These are phyloP conservation scores for Tetrapedia diversipes DNA, from an alignment of 2,888 invertebrate species.

Conservation along the genomic window DNA sequence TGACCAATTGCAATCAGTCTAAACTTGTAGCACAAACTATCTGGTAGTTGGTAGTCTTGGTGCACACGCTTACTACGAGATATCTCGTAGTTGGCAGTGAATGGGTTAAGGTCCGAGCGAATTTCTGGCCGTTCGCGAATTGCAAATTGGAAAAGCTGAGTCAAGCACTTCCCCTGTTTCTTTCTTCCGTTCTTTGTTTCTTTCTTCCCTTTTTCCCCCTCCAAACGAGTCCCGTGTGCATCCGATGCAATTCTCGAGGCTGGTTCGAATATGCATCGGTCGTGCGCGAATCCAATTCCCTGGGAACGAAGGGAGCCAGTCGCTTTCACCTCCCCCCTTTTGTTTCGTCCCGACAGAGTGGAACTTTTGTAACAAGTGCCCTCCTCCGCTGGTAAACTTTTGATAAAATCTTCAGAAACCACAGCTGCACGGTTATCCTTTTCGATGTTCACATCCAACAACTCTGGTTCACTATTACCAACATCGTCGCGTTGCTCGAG, in stretches of 20 bases:
- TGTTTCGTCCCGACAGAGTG: constrained; percentile 44
- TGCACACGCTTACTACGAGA: no score
- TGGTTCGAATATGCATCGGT: constrained; percentile 49
- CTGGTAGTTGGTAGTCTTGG: no score
- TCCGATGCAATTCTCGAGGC: constrained; percentile 36
- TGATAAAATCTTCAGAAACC: constrained; percentile 53
- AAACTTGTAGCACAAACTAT: no score
- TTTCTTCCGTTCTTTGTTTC: no score
- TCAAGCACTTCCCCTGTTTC: constrained; percentile 25
- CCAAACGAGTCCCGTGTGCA: background rate
- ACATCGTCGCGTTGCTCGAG: no score
- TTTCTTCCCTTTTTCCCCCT: no score
- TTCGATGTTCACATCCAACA: constrained; percentile 21
- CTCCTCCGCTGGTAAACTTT: constrained; percentile 42
- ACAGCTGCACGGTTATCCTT: constrained; percentile 45
- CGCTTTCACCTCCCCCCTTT: constrained; percentile 47
- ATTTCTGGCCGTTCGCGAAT: constrained; percentile 16
- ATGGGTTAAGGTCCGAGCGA: constrained; percentile 1
- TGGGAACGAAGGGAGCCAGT: constrained; percentile 1
- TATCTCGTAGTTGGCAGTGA: no score
- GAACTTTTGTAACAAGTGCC: constrained; percentile 54
- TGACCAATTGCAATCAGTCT: no score
- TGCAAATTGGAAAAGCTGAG: constrained; percentile 35
- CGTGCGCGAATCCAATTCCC: constrained; percentile 42
- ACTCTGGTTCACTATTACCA: constrained; percentile 35